Evolutionary conservation across 2,888 invertebrate species (phyloP), one percentile per base, ranked within the genome.

Genomic region (Cabera pusaria): DNA sequence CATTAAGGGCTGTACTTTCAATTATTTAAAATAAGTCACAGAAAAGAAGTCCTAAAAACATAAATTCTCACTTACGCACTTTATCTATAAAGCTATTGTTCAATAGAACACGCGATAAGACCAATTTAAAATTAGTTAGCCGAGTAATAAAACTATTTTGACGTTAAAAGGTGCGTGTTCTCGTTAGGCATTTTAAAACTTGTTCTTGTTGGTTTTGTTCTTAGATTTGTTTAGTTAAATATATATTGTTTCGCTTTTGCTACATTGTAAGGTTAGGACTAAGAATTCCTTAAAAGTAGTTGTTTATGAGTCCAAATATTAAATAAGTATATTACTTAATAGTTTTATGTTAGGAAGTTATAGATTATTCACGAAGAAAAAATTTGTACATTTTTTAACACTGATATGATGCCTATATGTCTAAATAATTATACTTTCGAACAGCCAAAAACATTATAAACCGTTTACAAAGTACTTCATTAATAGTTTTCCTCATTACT

Each of bases 71-170:
- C 82, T 85, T 81, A 78, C 61, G 29, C 39, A 31, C 44, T 38
- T 61, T 62, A 72, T 79, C 77, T 71, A 51, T 20, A 49, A 50
- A 43, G 55, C 70, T 60, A 73, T 78, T 82, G 82, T 82, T 71
- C 61, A 65, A 69, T 78, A 81, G 76, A 75, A 49, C 34, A 24
- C 23, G 25, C 61, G 73, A 78, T 77, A 75, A 66, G 55, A 48
- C 72, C 81, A 82, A 82, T 82, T 84, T 78, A 79, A 82, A 78
- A 77, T 80, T 74, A 49, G 75, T 74, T 62, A 58, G 52, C 52
- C 52, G 61, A 58, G n/a, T 65, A 72, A 58, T 59, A 54, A 53
- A 56, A 52, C 39, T 52, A 59, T 56, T 43, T 35, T 43, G 40
- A 53, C 29, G 63, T 57, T 64, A 67, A 65, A 56, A 49, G 52